Conservation (phyloP, 2,888 invertebrate genomes). For the Reticulitermes lucifugus region DNA sequence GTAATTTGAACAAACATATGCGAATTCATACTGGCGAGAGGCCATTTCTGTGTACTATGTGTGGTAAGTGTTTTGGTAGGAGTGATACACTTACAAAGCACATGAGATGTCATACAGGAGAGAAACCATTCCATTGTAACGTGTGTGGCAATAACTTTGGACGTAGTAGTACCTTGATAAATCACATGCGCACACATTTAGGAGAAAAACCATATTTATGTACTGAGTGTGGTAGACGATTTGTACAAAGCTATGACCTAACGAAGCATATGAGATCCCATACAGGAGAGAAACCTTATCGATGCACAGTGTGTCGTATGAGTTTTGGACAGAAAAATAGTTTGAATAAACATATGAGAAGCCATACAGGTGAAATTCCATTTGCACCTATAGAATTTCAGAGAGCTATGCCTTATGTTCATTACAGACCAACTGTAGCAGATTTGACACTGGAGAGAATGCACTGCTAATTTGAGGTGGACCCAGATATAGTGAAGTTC, state of each 20-base stretch:
- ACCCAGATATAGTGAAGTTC: not conserved
- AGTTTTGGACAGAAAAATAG: constrained; percentile 59
- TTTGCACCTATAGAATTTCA: constrained; percentile 23
- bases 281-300: constrained; percentile 67
- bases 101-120: constrained; percentile 40
- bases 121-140: constrained; percentile 61
- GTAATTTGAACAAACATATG: constrained; percentile 34
- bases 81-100: constrained; percentile 35
- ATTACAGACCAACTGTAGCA: constrained; percentile 8
- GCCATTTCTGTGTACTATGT: constrained; percentile 42
- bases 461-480: not conserved
- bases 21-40: constrained; percentile 38
- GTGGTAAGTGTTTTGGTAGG: constrained; percentile 35
- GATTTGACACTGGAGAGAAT: constrained; percentile 22
- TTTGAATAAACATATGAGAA: constrained; percentile 32
- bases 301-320: constrained; percentile 65
- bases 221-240: constrained; percentile 63
- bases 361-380: constrained; percentile 31
- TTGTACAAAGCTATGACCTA: constrained; percentile 64
- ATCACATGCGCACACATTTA: constrained; percentile 66
- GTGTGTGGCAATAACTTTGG: constrained; percentile 66
- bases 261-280: constrained; percentile 66
- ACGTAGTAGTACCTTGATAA: constrained; percentile 65
- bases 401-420: constrained; percentile 10
- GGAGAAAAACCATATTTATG: constrained; percentile 66